Base-by-base conservation (phyloP, 1,140 invertebrate species). In the Doryteuthis pealeii region DNA sequence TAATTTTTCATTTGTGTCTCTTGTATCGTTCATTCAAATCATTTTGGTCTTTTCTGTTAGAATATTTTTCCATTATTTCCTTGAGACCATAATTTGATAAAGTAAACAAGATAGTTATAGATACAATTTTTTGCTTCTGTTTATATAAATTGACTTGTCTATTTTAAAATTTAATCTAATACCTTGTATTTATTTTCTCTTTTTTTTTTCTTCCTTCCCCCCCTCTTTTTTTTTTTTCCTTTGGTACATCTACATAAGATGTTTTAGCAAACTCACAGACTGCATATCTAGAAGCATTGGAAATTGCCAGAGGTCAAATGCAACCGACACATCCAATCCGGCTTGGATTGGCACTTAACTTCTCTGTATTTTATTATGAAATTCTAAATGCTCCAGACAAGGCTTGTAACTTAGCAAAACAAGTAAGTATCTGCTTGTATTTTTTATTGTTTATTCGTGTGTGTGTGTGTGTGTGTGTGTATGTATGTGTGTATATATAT, bases 301-400 rank as follows among this genome's bases (percentile, higher is more conserved):
- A 98, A 90, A 97, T 97, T 91, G 98, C 96, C 91, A 98, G 97
- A 92, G 93, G 93, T 84, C 96, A 98, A 92, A 96, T 99, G 95
- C 94, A 96, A 89, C 95, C 96, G 84, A 99, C 97, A 89, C 96
- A 99, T 90, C 97, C 97, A 83, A 99, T 99, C 89, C 93, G 97
- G 90, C 93, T 99, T 90, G 97, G 97, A 88, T 91, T 99, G 89
- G 97, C 97, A 84, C 93, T 99, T 88, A 99, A 99, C 91, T 99
- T 98, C 91, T 98, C 96, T 87, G 97, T 99, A 88, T 99, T 99
- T 92, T 98, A 98, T 92, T 99, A 99, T 92, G 97, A 99, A 93
- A 99, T 99, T 89, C 93, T 97, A 90, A 98, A 97, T 91, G 95
- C 95, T 88, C 97, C 96, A 90, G 96, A 98, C 89, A 95, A 97